Conservation (phyloP, 2,113 vertebrate genomes). For the Anarhynchus alexandrinus region DNA sequence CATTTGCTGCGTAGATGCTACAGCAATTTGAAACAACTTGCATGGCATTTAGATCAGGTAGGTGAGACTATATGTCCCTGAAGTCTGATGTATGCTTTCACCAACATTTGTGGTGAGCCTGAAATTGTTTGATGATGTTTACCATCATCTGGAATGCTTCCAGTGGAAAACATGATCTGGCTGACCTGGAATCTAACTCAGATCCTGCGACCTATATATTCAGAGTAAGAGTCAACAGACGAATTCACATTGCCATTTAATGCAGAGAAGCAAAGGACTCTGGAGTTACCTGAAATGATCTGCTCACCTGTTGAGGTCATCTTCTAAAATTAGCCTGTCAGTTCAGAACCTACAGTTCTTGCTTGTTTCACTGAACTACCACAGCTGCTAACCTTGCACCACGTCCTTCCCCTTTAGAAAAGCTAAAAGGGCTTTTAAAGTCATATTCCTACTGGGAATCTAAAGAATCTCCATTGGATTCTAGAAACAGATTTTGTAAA, state of each 20-base stretch:
- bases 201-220: conserved; percentile 11
- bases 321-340: neutral
- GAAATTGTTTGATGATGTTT: conserved; percentile 35
- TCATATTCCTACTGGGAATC: neutral
- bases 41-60: neutral
- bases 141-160: conserved; percentile 28
- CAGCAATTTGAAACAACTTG: neutral
- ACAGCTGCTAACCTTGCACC: neutral
- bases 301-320: conserved; percentile 13
- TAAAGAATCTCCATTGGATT: neutral
- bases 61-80: neutral
- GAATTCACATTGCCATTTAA: conserved; percentile 10
- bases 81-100: conserved; percentile 8
- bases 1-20: neutral
- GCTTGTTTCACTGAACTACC: neutral
- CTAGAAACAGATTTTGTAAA: neutral
- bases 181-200: conserved; percentile 42
- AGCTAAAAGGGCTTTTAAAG: neutral
- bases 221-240: neutral
- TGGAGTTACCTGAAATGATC: conserved; percentile 16
- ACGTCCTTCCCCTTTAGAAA: neutral
- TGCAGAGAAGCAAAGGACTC: neutral
- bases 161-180: conserved; percentile 46
- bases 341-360: neutral
- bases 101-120: neutral